Percentiles rank a stretch among this genome's conserved stretches.
Conservation (phyloP, 2,888 invertebrate genomes). For the Drosophila kokeensis region DNA sequence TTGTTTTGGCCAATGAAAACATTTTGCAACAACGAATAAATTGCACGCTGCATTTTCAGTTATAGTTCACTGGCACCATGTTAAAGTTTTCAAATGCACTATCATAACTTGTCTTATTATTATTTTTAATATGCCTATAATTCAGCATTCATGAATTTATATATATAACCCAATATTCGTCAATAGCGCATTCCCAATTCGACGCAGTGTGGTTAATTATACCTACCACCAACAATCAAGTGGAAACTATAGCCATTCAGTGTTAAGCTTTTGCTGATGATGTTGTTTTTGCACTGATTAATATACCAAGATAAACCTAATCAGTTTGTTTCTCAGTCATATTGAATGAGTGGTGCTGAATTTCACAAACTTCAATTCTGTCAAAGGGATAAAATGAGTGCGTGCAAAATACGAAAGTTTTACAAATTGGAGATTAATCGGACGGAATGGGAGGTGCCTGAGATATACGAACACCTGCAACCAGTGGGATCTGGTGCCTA, state of each 20-base stretch:
- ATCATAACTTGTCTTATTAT: not conserved
- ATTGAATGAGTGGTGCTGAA: conserved; percentile 20
- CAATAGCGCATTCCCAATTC: conserved; percentile 28
- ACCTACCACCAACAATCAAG: conserved; percentile 7
- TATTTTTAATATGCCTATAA: not conserved
- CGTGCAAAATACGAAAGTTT: conserved; percentile 88
- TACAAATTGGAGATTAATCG: conserved; percentile 97
- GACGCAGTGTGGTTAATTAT: not conserved
- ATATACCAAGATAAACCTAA: conserved; percentile 71
- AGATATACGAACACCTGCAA: conserved; percentile 94
- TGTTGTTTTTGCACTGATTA: conserved; percentile 23
- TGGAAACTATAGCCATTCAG: conserved; percentile 14
- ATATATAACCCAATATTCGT: not conserved
- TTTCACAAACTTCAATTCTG: conserved; percentile 34
- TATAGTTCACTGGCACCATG: not conserved
- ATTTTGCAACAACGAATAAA: conserved; percentile 10
- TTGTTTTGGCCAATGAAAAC: conserved; percentile 5
- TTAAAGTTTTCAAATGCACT: not conserved
- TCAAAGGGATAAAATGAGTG: conserved; percentile 19
- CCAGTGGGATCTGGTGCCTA: conserved; percentile 99
- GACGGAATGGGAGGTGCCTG: conserved; percentile 98
- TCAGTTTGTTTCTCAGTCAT: conserved; percentile 53
- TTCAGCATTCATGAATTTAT: not conserved
- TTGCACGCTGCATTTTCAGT: conserved; percentile 2
- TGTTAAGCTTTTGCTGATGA: conserved; percentile 36